Conservation (phyloP, 2,113 vertebrate species). For the Chloroceryle aenea region DNA sequence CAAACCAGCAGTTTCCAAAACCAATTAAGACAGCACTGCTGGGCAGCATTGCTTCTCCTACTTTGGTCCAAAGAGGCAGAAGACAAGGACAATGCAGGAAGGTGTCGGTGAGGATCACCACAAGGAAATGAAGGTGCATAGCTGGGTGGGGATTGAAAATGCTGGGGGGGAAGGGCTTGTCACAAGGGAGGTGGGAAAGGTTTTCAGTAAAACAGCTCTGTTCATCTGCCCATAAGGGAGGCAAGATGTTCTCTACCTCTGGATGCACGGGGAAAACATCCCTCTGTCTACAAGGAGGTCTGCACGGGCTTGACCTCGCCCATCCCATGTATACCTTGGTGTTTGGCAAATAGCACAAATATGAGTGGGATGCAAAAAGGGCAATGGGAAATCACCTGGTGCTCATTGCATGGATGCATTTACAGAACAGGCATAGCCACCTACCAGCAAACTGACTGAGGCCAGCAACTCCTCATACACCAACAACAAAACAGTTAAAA, state of each 20-base stretch:
- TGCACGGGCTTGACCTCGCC: background rate
- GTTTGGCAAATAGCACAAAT: background rate
- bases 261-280: background rate
- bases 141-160: background rate
- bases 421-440: background rate
- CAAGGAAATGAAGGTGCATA: background rate
- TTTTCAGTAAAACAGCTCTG: background rate
- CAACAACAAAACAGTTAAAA: constrained; percentile 35
- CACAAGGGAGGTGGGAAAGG: background rate
- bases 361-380: background rate
- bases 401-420: fast-evolving
- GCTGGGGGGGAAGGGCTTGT: background rate
- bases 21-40: background rate
- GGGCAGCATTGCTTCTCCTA: background rate
- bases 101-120: background rate
- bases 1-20: constrained; percentile 4
- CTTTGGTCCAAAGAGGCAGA: background rate
- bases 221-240: fast-evolving
- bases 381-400: background rate
- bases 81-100: background rate
- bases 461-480: background rate
- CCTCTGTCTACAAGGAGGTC: background rate
- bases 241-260: background rate
- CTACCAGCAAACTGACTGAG: background rate
- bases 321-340: background rate